These are phyloP conservation scores for Sebastes minor DNA, from an alignment of 2,797 vertebrate genomes.

Conservation along the genomic window DNA sequence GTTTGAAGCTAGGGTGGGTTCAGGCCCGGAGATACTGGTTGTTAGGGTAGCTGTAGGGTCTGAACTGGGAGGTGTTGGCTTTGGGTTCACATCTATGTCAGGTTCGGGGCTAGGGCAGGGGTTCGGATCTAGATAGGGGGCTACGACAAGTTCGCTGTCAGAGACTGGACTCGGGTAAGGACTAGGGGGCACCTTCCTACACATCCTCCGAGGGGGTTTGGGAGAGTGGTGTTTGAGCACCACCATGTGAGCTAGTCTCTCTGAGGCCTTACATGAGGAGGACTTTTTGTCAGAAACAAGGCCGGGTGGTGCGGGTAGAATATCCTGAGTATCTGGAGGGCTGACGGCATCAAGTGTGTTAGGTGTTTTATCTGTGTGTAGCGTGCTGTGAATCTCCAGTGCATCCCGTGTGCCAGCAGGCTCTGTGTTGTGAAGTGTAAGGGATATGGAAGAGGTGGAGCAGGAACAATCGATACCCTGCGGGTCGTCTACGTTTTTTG, in stretches of 20 bases:
- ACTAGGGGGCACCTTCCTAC: slow-evolving; percentile 72
- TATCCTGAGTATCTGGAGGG: slow-evolving; percentile 74
- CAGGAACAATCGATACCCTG: slow-evolving; percentile 54
- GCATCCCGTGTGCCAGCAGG: slow-evolving; percentile 34
- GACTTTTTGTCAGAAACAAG: slow-evolving; percentile 78
- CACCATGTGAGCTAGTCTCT: slow-evolving; percentile 83
- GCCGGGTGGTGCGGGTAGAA: slow-evolving; percentile 63
- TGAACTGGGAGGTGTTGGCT: slow-evolving; percentile 39
- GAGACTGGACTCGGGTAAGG: slow-evolving; percentile 39
- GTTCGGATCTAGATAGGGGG: slow-evolving; percentile 34
- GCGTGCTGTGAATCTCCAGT: slow-evolving; percentile 46
- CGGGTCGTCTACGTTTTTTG: slow-evolving; percentile 36
- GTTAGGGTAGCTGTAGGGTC: slow-evolving; percentile 18
- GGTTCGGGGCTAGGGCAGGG: slow-evolving; percentile 35
- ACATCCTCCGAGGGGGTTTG: slow-evolving; percentile 85
- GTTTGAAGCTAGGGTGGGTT: slow-evolving; percentile 25
- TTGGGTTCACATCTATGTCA: slow-evolving; percentile 46
- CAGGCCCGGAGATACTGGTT: background rate
- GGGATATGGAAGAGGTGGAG: slow-evolving; percentile 46
- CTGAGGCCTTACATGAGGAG: slow-evolving; percentile 77
- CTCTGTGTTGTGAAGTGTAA: slow-evolving; percentile 43
- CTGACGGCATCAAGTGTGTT: slow-evolving; percentile 41
- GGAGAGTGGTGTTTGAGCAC: slow-evolving; percentile 86
- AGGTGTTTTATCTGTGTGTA: slow-evolving; percentile 36
- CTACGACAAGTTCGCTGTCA: slow-evolving; percentile 46